phyloP scores from a whole-genome alignment of 53 echinoderm and acorn worm species.

The Henricia sp. region DNA sequence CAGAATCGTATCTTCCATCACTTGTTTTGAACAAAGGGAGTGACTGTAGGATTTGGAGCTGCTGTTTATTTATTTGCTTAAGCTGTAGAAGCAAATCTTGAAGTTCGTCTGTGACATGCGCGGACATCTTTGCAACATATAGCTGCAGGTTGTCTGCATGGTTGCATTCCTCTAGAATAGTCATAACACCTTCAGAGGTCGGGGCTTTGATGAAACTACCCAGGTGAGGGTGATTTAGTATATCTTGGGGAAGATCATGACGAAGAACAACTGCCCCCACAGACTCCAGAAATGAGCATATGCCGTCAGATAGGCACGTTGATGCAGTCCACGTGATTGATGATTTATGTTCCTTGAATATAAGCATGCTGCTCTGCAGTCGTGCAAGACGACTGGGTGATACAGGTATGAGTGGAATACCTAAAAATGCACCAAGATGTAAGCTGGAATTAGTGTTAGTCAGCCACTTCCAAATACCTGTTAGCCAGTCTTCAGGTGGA shows the following conservation, averaged over 20 bases:
- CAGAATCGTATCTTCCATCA: constrained; percentile 1
- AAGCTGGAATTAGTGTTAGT: background rate
- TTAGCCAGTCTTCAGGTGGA: constrained; percentile 42
- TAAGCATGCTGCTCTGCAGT: background rate
- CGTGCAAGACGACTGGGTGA: background rate
- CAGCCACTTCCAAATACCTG: constrained; percentile 55
- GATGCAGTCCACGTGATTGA: background rate
- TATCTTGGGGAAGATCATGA: background rate
- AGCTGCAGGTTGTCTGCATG: background rate
- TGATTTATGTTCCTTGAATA: background rate
- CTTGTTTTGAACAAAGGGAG: constrained; percentile 38
- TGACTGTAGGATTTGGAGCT: background rate
- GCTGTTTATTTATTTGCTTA: background rate
- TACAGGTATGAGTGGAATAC: constrained; percentile 45
- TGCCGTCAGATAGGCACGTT: background rate
- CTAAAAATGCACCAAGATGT: background rate
- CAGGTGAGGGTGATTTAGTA: constrained; percentile 9
- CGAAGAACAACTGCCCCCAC: constrained; percentile 50
- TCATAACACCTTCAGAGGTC: constrained; percentile 26
- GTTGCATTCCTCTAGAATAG: background rate
- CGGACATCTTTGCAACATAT: background rate
- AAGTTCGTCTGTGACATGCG: background rate
- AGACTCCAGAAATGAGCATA: constrained; percentile 36
- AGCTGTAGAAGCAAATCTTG: background rate
- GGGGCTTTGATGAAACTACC: constrained; percentile 10